Conservation (phyloP, 2,888 invertebrate species). For the Sussaba pulchella region DNA sequence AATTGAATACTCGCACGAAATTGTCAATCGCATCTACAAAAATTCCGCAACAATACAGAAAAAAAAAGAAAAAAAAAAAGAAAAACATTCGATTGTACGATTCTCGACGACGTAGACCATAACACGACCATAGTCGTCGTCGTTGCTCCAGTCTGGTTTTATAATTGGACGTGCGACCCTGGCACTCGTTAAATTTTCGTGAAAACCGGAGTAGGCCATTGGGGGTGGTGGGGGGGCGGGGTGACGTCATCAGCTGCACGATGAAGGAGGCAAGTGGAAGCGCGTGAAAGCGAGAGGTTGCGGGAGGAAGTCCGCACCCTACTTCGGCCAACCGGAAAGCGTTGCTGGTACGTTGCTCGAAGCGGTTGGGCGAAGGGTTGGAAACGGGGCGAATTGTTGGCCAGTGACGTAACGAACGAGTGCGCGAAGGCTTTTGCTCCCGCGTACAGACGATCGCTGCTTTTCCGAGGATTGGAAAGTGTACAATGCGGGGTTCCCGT, state of each 20-base stretch:
- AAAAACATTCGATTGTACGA: background rate
- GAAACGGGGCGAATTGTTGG: conserved; percentile 72
- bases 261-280: background rate
- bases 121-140: too few species aligned
- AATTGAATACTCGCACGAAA: conserved; percentile 43
- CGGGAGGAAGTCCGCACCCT: conserved; percentile 7
- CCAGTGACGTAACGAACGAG: conserved; percentile 81
- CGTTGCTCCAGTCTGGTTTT: conserved; percentile 23
- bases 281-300: conserved; percentile 27
- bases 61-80: background rate
- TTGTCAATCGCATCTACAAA: background rate
- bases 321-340: background rate
- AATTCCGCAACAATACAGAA: conserved; percentile 15
- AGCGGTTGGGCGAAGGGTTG: conserved; percentile 41
- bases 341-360: conserved; percentile 62
- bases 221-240: too few species aligned
- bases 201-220: conserved; percentile 52
- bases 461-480: conserved; percentile 72
- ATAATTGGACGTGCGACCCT: conserved; percentile 47
- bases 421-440: conserved; percentile 84
- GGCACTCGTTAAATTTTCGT: conserved; percentile 47
- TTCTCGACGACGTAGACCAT: conserved; percentile 4
- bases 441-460: too few species aligned
- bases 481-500: conserved; percentile 36
- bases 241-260: conserved; percentile 44